Evolutionary conservation across 2,113 vertebrate species (phyloP), one percentile per base, ranked within the genome.

Genomic region (Oryzias javanicus): DNA sequence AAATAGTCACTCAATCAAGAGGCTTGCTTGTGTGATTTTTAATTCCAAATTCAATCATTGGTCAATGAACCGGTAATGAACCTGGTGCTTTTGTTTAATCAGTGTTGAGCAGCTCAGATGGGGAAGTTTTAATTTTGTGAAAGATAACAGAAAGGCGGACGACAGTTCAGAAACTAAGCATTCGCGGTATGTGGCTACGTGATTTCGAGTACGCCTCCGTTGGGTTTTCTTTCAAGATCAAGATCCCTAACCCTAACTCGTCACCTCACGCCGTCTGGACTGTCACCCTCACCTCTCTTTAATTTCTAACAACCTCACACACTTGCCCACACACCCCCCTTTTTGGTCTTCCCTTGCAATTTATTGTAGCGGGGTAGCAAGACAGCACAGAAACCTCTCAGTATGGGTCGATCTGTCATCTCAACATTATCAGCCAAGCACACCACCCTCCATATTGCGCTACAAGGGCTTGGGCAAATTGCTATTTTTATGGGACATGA

Each of bases 401-500:
- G 90, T 91, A 92, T 91, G 90, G 92, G 91, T 90, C 93, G 90
- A 94, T 94, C 96, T 93, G 94, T 97, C 95, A 96, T 94, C 93
- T 91, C 91, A 90, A 92, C 93, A 92, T 95, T 95, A 95, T 94
- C 95, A 92, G 93, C 93, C 92, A 93, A 92, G 91, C 92, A 92
- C 90, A 93, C 94, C 91, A 89, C 94, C 94, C 94, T 94, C 95
- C 93, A 93, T 93, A 92, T 94, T 91, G 92, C 94, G 94, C 92
- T 94, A 93, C 94, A 91, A 93, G 94, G 93, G 92, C 93, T 92
- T 89, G 90, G 90, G 94, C 95, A 96, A 95, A 94, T 94, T 94
- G 94, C 93, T 96, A 92, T 96, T 96, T 97, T 94, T 95, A 94
- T 94, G 93, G 93, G 93, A 92, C 93, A 93, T 92, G 94, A 94